phyloP scores from a whole-genome alignment of 2,797 vertebrate species.

The Crenuchus spilurus region DNA sequence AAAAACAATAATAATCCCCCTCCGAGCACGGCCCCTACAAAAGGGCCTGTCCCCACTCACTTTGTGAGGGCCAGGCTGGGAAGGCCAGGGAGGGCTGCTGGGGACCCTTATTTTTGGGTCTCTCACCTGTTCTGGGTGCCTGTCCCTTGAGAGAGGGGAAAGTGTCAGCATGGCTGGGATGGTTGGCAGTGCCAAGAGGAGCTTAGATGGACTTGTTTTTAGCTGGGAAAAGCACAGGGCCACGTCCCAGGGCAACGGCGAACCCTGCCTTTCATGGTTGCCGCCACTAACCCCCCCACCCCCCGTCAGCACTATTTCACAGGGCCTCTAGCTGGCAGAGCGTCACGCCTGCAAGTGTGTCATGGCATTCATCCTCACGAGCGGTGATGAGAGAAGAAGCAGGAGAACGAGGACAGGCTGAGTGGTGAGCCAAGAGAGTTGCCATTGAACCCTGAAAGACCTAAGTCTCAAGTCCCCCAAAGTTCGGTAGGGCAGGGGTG shows the following conservation, averaged over 20 bases:
- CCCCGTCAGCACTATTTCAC: constrained; percentile 82
- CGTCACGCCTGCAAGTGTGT: constrained; percentile 71
- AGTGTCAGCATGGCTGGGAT: constrained; percentile 86
- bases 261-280: constrained; percentile 82
- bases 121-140: constrained; percentile 83
- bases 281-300: constrained; percentile 65
- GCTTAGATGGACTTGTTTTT: constrained; percentile 84
- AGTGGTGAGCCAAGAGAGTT: not conserved
- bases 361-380: constrained; percentile 75
- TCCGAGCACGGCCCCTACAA: constrained; percentile 73
- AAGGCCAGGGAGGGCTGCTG: constrained; percentile 56
- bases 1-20: constrained; percentile 85
- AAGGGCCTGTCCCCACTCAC: constrained; percentile 82
- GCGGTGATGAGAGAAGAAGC: constrained; percentile 68
- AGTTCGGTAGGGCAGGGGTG: not conserved
- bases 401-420: constrained; percentile 64
- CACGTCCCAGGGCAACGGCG: constrained; percentile 77
- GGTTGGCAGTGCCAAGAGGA: constrained; percentile 83
- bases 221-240: constrained; percentile 84
- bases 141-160: constrained; percentile 75
- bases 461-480: not conserved
- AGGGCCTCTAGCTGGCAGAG: constrained; percentile 71
- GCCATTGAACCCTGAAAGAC: constrained; percentile 30
- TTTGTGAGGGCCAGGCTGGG: constrained; percentile 65
- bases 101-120: constrained; percentile 79